Conservation (phyloP, 1,140 invertebrate genomes). For the Drosophila kanapiae region DNA sequence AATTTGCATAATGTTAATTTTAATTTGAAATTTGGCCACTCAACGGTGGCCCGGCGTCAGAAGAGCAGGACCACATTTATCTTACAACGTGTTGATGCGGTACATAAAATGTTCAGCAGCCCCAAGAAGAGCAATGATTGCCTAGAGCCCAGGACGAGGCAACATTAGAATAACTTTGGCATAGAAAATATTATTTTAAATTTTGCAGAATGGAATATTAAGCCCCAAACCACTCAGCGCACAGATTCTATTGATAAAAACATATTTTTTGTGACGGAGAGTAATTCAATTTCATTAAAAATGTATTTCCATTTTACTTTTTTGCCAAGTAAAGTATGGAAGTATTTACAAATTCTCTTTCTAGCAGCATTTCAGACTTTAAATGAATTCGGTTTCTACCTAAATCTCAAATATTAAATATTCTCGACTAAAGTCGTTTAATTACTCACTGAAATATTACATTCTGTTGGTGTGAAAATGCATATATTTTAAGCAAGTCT, state of each 20-base stretch:
- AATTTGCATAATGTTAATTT: conserved; percentile 83
- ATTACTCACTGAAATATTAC: background rate
- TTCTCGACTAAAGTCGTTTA: background rate
- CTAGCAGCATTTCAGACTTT: background rate
- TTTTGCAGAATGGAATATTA: background rate
- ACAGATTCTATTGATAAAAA: background rate
- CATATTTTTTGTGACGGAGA: background rate
- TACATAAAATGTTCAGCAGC: conserved; percentile 66
- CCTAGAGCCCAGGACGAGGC: conserved; percentile 1
- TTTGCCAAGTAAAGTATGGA: background rate
- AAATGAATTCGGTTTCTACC: background rate
- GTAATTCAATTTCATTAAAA: background rate
- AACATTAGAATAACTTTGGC: conserved; percentile 7
- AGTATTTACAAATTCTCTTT: too few relatives aligned
- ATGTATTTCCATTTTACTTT: background rate
- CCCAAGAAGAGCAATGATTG: conserved; percentile 15
- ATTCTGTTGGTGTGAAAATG: conserved; percentile 1
- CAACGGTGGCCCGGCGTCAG: conserved; percentile 57
- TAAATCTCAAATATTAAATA: background rate
- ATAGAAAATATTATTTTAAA: background rate
- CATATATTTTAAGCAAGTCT: background rate
- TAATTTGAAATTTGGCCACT: conserved; percentile 81
- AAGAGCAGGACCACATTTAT: conserved; percentile 53
- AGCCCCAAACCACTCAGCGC: background rate
- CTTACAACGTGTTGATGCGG: conserved; percentile 78